Evolutionary conservation across 1,140 invertebrate genomes (phyloP), one percentile per base, ranked within the genome.

Genomic region (Drosophila sp.): DNA sequence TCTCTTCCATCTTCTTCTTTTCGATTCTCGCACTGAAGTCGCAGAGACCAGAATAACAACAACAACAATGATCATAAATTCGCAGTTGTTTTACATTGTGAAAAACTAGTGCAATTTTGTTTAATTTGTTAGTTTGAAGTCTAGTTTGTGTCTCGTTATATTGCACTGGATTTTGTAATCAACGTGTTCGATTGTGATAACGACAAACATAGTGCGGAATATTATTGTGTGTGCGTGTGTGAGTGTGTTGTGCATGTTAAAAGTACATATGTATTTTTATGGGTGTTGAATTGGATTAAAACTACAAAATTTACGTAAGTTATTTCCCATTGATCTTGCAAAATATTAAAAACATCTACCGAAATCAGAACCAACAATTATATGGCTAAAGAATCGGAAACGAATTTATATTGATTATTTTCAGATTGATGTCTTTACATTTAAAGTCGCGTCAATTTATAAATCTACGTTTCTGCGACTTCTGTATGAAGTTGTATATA

Each of bases 81-180:
- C 13, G 32, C 46, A 34, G 50, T 53, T 34, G 29, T 36, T 53
- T 34, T 11, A 53, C 29, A 59, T 45, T 34, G 56, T 46, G 56
- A 2, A 45, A 11, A 29, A 32, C 27, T 21, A 21, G 56, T 34
- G 56, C 27, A 59, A 21, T 13, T 21, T 27, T 8, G 5, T 57
- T 14, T 41, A 6, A 16, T 21, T 32, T 27, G 18, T 46, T 43
- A 43, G 9, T 36, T 36, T 38, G 21, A 21, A 21, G 36, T n/a
- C n/a, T n/a, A 0, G 5, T 58, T 34, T 57, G 41, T 25, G 27
- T 27, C 40, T 32, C 18, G 4, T 2, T 29, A 6, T 29, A 29
- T 58, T 18, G 41, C 2, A 18, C 13, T 8, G 2, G 29, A 41
- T 14, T 18, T 36, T 14, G 0, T 16, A 14, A 32, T 32, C 25